These are phyloP conservation scores for Fragum whitleyi DNA, from an alignment of 2,888 invertebrate genomes.

Conservation along the genomic window DNA sequence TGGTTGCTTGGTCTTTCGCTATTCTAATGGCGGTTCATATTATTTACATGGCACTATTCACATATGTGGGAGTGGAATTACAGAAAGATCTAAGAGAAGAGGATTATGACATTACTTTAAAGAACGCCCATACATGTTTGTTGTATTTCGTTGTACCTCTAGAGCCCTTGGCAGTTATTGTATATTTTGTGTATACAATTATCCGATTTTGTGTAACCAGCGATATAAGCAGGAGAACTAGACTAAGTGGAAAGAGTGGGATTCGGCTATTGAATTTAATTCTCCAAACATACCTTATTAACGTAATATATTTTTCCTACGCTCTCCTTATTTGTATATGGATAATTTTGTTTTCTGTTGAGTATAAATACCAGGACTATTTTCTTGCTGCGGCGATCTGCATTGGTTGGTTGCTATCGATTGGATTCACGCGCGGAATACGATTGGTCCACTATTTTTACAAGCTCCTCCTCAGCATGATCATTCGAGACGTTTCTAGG, in stretches of 20 bases:
- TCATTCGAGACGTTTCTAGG: constrained; percentile 77
- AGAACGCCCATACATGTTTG: constrained; percentile 44
- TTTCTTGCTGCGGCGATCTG: constrained; percentile 77
- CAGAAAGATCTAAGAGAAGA: constrained; percentile 53
- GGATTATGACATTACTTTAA: constrained; percentile 36
- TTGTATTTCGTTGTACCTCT: constrained; percentile 69
- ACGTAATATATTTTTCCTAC: constrained; percentile 60
- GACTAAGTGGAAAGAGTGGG: constrained; percentile 24
- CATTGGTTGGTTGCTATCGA: constrained; percentile 81
- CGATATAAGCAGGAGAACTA: constrained; percentile 32
- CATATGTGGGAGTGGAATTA: constrained; percentile 65
- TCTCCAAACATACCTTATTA: constrained; percentile 40
- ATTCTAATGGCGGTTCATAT: constrained; percentile 78
- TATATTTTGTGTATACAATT: constrained; percentile 53
- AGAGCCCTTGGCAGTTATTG: constrained; percentile 70
- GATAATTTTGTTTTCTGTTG: constrained; percentile 67
- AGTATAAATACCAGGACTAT: constrained; percentile 72
- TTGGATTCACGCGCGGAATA: constrained; percentile 81
- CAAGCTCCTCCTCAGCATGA: constrained; percentile 80
- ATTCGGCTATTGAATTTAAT: constrained; percentile 15
- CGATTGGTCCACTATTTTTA: constrained; percentile 80
- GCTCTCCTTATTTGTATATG: constrained; percentile 72
- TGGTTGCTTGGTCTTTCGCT: constrained; percentile 77
- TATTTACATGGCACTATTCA: constrained; percentile 79
- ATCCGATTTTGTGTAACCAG: neutral